Percentiles rank a stretch among this genome's conserved stretches.
These are phyloP conservation scores for Drosophila nasuta DNA, from an alignment of 1,140 invertebrate genomes.

Conservation along the genomic window DNA sequence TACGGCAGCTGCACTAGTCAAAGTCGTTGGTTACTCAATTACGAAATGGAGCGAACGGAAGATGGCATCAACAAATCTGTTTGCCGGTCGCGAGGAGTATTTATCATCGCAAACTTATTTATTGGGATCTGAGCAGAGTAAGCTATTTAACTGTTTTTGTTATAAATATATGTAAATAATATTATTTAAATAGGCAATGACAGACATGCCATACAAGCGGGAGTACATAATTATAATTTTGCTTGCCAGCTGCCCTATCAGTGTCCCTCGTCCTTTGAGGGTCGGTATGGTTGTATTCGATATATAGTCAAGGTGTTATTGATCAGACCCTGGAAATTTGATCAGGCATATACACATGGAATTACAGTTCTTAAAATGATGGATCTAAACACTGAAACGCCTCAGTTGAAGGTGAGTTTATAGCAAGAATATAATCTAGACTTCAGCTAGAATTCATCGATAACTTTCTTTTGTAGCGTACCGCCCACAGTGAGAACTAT, in stretches of 20 bases:
- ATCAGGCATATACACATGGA: constrained; percentile 89
- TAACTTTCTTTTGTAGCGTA: constrained; percentile 41
- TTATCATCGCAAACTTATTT: constrained; percentile 72
- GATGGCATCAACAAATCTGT: constrained; percentile 51
- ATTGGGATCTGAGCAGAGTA: constrained; percentile 74
- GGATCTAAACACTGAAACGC: constrained; percentile 89
- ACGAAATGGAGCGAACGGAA: constrained; percentile 73
- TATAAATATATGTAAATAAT: neutral
- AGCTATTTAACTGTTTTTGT: constrained; percentile 22
- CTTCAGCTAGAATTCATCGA: neutral
- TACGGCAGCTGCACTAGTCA: constrained; percentile 60
- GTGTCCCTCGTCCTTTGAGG: constrained; percentile 90
- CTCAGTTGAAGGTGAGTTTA: constrained; percentile 60
- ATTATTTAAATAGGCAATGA: constrained; percentile 74
- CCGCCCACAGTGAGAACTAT: constrained; percentile 69
- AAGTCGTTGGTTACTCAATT: constrained; percentile 71
- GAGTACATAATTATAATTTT: constrained; percentile 87
- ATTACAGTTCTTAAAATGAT: constrained; percentile 90
- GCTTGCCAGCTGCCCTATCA: constrained; percentile 86
- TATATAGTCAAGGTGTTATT: constrained; percentile 89
- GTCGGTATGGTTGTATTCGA: constrained; percentile 88
- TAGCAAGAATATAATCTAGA: neutral
- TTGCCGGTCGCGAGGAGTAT: constrained; percentile 75
- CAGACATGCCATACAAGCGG: constrained; percentile 85
- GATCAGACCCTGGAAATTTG: constrained; percentile 91